phyloP scores from a whole-genome alignment of 2,888 invertebrate genomes.

The Mythimna albipuncta region DNA sequence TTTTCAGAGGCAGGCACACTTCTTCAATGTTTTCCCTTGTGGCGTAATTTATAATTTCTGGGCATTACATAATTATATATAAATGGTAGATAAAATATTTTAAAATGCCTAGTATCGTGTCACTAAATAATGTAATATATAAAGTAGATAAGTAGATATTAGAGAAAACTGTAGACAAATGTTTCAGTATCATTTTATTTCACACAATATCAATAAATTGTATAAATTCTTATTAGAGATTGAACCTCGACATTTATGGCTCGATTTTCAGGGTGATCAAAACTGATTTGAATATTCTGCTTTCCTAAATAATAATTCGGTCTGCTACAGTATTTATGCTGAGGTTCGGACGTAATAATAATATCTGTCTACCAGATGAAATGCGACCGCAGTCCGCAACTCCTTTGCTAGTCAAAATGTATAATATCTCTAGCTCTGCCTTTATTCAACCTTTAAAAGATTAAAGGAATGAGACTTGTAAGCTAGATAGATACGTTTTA shows the following conservation, averaged over 20 bases:
- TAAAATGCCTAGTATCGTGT: neutral
- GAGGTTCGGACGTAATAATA: slow-evolving; percentile 19
- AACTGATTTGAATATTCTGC: slow-evolving; percentile 37
- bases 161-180: neutral
- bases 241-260: neutral
- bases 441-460: slow-evolving; percentile 20
- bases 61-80: no score
- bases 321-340: neutral
- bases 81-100: neutral
- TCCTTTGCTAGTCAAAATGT: slow-evolving; percentile 17
- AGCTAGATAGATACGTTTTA: slow-evolving; percentile 2
- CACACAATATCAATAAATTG: neutral
- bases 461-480: slow-evolving; percentile 22
- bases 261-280: slow-evolving; percentile 21
- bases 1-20: neutral
- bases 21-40: no score
- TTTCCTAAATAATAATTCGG: slow-evolving; percentile 9
- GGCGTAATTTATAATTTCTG: no score
- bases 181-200: neutral
- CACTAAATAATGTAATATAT: no score
- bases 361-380: slow-evolving; percentile 9
- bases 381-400: slow-evolving; percentile 12
- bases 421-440: neutral
- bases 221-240: neutral
- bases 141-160: no score